Conservation (phyloP, 2,797 vertebrate genomes). For the Eulemur mongoz region DNA sequence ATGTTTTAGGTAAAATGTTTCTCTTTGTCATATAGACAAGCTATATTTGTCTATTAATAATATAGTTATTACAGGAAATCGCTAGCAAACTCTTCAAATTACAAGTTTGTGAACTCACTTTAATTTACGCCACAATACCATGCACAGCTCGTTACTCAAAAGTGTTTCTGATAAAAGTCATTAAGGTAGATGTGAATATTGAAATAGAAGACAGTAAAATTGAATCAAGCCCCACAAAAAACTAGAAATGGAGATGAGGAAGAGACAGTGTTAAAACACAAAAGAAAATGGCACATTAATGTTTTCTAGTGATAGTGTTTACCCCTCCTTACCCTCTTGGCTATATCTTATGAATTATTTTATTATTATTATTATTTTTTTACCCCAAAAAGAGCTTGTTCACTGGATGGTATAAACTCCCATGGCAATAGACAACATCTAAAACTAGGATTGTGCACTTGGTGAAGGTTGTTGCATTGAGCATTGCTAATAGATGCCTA, state of each 20-base stretch:
- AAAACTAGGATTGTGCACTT: neutral
- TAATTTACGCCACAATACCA: neutral
- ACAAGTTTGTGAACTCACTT: neutral
- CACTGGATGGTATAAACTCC: neutral
- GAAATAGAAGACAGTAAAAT: neutral
- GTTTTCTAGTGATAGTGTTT: neutral
- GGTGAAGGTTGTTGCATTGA: neutral
- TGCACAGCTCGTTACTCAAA: neutral
- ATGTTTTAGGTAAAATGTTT: neutral
- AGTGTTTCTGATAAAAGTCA: constrained; percentile 23
- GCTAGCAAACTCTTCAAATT: neutral
- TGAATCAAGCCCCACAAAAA: neutral
- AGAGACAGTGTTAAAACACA: neutral
- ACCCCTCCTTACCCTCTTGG: neutral
- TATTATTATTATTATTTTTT: neutral
- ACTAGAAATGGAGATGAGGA: neutral
- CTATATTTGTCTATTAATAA: neutral
- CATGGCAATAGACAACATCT: neutral
- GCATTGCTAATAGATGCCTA: neutral
- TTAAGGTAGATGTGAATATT: neutral
- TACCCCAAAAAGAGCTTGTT: neutral
- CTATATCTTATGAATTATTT: neutral
- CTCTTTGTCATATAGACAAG: neutral
- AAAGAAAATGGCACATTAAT: neutral
- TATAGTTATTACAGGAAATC: neutral